Base-by-base conservation (phyloP, 2,797 vertebrate species). In the Amphiprion clarkii region DNA sequence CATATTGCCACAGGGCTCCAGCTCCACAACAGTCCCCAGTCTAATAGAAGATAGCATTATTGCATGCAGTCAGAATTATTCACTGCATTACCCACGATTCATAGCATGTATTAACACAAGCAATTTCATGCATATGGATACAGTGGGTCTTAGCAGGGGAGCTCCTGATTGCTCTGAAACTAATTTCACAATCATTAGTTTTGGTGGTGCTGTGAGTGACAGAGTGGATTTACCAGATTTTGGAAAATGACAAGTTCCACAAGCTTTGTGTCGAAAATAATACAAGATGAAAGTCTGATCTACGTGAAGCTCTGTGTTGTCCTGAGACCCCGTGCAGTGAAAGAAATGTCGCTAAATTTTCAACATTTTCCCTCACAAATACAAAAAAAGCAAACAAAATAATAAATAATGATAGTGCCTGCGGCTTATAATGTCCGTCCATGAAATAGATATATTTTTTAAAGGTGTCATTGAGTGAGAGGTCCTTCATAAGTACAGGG, bases 141-240 rank as follows among this genome's bases (percentile, higher is more conserved):
- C 96, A 97, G 96, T 96, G 96, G 96, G 95, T 96, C 97, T 96
- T 96, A 96, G 97, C 95, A 95, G 96, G 96, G 95, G 91, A 96
- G 95, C 95, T 95, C 95, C 96, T 98, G 96, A 98, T 97, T 97
- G 96, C 96, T 95, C 96, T 96, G 96, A 98, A 98, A 97, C 97
- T 97, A 97, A 99, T 99, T 98, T 99, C 97, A 98, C 97, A 97
- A 99, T 99, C 97, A 98, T 99, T 99, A 98, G 97, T 98, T 99
- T 94, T 93, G 96, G 95, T 72, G 89, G 82, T 83, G 87, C 74
- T 67, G 89, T 91, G 90, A 92, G 79, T 90, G 86, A 93, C 87
- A 71, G 72, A 85, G 71, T 87, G 89, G 82, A 87, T 88, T 93
- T 87, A 82, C 85, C 78, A 89, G 79, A 85, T 90, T 76, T 81